A percentile compares a stretch with the other conserved stretches of the same genome.
phyloP scores from a whole-genome alignment of 2,113 vertebrate genomes.

The Gambusia holbrooki region DNA sequence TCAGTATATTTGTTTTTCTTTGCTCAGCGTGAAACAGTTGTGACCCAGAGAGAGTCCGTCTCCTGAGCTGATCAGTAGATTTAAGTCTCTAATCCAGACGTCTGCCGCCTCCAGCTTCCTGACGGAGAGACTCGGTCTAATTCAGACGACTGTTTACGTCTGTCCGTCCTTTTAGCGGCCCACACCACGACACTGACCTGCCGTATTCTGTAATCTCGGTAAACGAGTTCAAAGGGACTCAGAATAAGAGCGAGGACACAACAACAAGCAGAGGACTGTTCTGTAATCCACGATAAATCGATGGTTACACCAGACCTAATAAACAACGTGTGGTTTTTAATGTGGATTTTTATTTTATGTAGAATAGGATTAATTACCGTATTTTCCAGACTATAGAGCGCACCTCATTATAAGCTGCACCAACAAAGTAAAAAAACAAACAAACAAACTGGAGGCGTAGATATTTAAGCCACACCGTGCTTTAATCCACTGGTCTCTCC shows the following conservation, averaged over 20 bases:
- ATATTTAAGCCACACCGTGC: too few relatives aligned
- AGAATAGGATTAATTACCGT: too few relatives aligned
- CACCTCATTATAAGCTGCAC: too few relatives aligned
- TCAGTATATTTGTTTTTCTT: not conserved
- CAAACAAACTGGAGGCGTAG: too few relatives aligned
- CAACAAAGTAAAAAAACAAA: too few relatives aligned
- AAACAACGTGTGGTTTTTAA: too few relatives aligned
- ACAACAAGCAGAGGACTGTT: constrained; percentile 38
- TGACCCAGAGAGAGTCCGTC: constrained; percentile 49
- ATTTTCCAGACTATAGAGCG: too few relatives aligned
- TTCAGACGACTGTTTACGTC: constrained; percentile 55
- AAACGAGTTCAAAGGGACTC: constrained; percentile 22
- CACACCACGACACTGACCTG: constrained; percentile 14
- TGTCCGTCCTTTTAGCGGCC: constrained; percentile 30
- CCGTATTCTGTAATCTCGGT: constrained; percentile 41
- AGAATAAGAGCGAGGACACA: constrained; percentile 50
- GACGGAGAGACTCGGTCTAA: constrained; percentile 32
- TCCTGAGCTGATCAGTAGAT: constrained; percentile 65
- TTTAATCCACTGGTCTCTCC: too few relatives aligned
- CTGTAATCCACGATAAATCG: constrained; percentile 59
- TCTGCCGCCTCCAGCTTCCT: constrained; percentile 41
- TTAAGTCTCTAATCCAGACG: constrained; percentile 67
- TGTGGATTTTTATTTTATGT: too few relatives aligned
- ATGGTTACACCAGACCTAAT: too few relatives aligned
- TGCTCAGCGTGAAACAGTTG: constrained; percentile 20